Evolutionary conservation across 2,113 vertebrate species (phyloP), one percentile per base, ranked within the genome.

Genomic region (Aegithalos caudatus): DNA sequence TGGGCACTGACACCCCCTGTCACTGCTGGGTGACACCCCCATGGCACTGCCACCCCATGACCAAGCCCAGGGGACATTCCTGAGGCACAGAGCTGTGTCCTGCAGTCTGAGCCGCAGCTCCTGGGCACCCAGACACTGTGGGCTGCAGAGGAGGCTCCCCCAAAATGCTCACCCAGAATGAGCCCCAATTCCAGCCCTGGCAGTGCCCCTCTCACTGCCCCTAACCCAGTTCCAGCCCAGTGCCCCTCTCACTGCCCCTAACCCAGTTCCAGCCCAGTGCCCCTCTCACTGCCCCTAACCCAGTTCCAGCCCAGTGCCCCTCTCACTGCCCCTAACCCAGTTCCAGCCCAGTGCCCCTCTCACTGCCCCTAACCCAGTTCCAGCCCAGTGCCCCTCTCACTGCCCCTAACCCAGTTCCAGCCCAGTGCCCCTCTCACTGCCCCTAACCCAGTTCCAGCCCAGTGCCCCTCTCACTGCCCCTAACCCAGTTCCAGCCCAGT

Each of bases 41-140:
- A 10, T 11, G 40, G 40, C 40, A 40, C 40, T 40, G 40, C 40
- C 35, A 40, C 2, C 6, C 65, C 45, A 28, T 7, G n/a, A 22
- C 6, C 35, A 50, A 28, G 9, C 38, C 28, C 38, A 8, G 29
- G 47, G 54, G 8, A 23, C 25, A 37, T 11, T 33, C 14, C n/a
- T 11, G 3, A 3, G 67, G 44, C 66, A 44, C 0, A 3, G 67
- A 69, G 28, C 3, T 6, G 27, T 6, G 58, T 40, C 35, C 27
- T 81, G 40, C 12, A 12, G 10, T 10, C 12, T 10, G 12, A 12
- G 10, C 40, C 10, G 3, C 21, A 27, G 19, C 25, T 51, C 20
- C 56, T 4, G 54, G 72, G 53, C 62, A 21, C 61, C n/a, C 45
- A 12, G 38, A 11, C 1, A 0, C 0, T 3, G 23, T 0, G 2